Conservation (phyloP, 1,140 invertebrate species). For the Hycleus cichorii region DNA sequence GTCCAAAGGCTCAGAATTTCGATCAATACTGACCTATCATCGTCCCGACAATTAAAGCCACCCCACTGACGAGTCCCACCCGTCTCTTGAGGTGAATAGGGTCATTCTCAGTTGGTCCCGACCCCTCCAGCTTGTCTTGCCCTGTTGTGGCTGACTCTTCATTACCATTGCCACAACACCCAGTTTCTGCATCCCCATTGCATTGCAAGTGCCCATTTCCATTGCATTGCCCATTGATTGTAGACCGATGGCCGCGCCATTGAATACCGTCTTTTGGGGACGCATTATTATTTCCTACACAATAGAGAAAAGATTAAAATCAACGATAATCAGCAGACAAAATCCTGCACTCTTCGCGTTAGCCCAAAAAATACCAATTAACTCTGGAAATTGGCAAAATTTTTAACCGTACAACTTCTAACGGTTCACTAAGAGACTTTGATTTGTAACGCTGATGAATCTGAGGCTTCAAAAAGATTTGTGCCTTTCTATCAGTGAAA, state of each 20-base stretch:
- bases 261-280: conserved; percentile 39
- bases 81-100: conserved; percentile 95
- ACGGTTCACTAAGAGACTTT: too few relatives aligned
- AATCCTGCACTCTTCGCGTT: too few relatives aligned
- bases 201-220: conserved; percentile 27
- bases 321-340: too few relatives aligned
- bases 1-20: not conserved
- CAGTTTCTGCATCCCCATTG: conserved; percentile 19
- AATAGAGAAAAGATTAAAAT: conserved; percentile 11
- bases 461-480: too few relatives aligned
- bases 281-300: conserved; percentile 39
- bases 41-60: conserved; percentile 93
- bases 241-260: conserved; percentile 35
- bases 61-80: conserved; percentile 97
- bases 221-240: conserved; percentile 25
- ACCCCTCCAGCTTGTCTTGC: conserved; percentile 69
- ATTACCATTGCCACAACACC: conserved; percentile 28
- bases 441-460: too few relatives aligned
- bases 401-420: too few relatives aligned
- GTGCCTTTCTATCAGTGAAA: too few relatives aligned
- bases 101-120: conserved; percentile 86
- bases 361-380: too few relatives aligned
- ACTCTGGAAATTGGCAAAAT: too few relatives aligned
- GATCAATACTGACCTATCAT: conserved; percentile 69
- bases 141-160: conserved; percentile 41